Evolutionary conservation across 92 coral and sea anemone species (phyloP).

Genomic region (Phenganax subtilis): DNA sequence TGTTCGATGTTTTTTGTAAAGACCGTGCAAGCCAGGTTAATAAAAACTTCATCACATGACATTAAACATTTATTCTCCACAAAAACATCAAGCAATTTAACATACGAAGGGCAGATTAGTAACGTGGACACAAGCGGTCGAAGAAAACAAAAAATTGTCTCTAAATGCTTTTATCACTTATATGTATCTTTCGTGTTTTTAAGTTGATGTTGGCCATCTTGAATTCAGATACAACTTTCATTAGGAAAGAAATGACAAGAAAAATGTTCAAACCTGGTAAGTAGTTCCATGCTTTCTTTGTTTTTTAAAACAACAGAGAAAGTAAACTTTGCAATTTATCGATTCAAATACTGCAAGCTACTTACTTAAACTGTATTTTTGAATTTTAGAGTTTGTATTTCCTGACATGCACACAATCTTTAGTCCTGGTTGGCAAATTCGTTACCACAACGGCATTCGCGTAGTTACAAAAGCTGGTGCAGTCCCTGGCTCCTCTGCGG

Average conservation of each 20-base stretch:
- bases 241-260: conserved; percentile 50
- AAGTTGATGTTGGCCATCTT: conserved; percentile 76
- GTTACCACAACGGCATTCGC: conserved; percentile 62
- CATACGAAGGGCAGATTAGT: no score
- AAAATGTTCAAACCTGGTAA: conserved; percentile 81
- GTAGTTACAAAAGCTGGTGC: conserved; percentile 73
- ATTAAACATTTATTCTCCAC: no score
- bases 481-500: conserved; percentile 91
- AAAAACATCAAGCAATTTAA: no score
- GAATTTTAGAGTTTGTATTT: conserved; percentile 62
- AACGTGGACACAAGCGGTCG: no score
- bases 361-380: neutral
- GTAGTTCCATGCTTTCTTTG: conserved; percentile 12
- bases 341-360: neutral
- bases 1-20: no score
- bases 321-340: neutral
- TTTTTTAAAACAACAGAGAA: neutral
- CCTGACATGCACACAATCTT: conserved; percentile 85
- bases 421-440: conserved; percentile 92
- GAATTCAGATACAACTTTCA: conserved; percentile 40
- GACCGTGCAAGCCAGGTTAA: no score
- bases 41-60: no score
- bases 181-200: neutral
- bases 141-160: no score
- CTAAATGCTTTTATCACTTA: neutral